Evolutionary conservation across 2,113 vertebrate genomes (phyloP).

Genomic region (Galemys pyrenaicus): DNA sequence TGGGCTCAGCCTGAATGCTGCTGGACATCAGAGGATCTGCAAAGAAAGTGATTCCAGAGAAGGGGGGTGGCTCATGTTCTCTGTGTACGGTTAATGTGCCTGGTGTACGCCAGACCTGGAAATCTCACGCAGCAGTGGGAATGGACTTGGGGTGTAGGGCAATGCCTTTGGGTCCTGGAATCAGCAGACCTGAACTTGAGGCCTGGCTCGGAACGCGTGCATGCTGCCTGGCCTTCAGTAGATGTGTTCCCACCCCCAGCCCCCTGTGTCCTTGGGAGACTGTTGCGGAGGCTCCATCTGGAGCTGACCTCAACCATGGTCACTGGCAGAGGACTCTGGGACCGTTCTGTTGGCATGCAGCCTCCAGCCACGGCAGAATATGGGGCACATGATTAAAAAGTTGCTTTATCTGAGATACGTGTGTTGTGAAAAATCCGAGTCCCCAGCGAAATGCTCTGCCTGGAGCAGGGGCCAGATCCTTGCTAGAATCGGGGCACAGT

Average conservation of each 20-base stretch:
- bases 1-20: not conserved
- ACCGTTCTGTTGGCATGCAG: not conserved
- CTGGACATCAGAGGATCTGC: not conserved
- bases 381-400: not conserved
- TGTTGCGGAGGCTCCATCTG: fast-evolving
- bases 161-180: no score
- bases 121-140: fast-evolving
- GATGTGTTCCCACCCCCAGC: no score
- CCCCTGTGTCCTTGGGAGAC: fast-evolving
- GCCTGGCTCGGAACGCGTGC: not conserved
- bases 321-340: not conserved
- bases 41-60: not conserved
- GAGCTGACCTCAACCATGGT: fast-evolving
- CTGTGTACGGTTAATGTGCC: not conserved
- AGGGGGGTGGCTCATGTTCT: not conserved
- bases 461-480: not conserved
- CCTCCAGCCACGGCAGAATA: not conserved
- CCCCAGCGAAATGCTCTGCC: not conserved
- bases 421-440: not conserved
- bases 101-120: not conserved
- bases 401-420: not conserved
- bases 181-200: not conserved
- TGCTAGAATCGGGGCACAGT: not conserved
- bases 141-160: not conserved
- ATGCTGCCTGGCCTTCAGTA: fast-evolving